phyloP scores from a whole-genome alignment of 2,888 invertebrate species.

The Synergus itoensis region DNA sequence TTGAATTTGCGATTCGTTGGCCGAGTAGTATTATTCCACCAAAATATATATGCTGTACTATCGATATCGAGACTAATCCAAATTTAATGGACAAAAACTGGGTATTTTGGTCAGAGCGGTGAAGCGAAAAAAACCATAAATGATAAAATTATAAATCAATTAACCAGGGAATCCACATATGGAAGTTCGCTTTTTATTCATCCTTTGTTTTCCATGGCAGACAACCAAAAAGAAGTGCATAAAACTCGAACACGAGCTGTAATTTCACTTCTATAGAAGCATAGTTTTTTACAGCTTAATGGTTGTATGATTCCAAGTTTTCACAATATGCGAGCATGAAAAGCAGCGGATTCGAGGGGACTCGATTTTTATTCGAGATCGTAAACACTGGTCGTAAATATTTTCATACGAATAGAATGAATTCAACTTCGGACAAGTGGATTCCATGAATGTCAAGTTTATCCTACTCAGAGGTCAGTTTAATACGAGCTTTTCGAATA shows the following conservation, averaged over 20 bases:
- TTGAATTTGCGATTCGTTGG: constrained; percentile 13
- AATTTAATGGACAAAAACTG: neutral
- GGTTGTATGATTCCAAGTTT: neutral
- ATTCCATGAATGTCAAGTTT: neutral
- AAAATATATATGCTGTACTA: neutral
- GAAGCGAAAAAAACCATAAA: no score
- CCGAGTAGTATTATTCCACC: neutral
- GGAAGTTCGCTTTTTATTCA: no score
- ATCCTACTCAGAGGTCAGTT: neutral
- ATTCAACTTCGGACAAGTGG: neutral
- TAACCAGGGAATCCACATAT: no score
- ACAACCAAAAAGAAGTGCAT: neutral
- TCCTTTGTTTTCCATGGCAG: neutral
- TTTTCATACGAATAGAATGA: neutral
- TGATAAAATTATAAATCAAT: no score
- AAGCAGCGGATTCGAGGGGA: neutral
- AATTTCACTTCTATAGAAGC: neutral
- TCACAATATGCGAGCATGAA: neutral
- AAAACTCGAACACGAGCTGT: neutral
- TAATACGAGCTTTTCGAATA: neutral
- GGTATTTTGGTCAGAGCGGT: no score
- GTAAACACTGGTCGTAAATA: neutral
- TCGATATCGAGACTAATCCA: neutral
- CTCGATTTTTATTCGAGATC: neutral
- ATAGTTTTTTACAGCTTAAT: neutral